These are phyloP conservation scores for Lanius ludovicianus DNA, from an alignment of 2,113 vertebrate genomes.

Conservation along the genomic window DNA sequence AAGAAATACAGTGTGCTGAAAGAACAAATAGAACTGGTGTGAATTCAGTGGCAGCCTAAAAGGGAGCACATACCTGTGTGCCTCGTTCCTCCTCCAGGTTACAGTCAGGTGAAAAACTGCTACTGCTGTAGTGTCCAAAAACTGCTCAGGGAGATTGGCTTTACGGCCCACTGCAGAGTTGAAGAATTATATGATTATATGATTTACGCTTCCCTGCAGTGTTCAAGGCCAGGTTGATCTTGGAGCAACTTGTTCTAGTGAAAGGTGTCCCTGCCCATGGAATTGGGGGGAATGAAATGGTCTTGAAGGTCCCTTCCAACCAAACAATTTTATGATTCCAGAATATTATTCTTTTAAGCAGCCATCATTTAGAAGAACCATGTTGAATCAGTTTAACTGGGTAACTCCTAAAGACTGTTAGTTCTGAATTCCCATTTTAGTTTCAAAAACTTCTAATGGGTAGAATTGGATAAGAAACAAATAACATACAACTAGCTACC, in stretches of 20 bases:
- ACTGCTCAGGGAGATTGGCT: neutral
- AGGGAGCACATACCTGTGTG: neutral
- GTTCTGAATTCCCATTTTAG: neutral
- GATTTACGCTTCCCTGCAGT: neutral
- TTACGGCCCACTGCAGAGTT: neutral
- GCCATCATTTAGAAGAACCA: neutral
- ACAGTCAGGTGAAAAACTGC: neutral
- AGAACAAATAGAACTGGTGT: neutral
- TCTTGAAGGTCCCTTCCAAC: neutral
- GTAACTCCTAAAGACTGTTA: neutral
- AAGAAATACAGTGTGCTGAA: neutral
- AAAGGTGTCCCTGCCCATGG: neutral
- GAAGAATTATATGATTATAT: neutral
- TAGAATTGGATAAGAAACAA: neutral
- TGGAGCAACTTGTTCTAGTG: neutral
- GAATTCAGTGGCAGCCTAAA: neutral
- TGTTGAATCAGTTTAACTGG: neutral
- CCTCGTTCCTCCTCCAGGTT: neutral
- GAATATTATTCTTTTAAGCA: neutral
- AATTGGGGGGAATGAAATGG: neutral
- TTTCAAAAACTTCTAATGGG: neutral
- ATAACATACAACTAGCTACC: neutral
- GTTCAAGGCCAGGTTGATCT: neutral
- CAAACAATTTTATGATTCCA: neutral
- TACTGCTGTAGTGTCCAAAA: neutral